These are phyloP conservation scores for Ploceus nigricollis DNA, from an alignment of 2,113 vertebrate species.

Conservation along the genomic window DNA sequence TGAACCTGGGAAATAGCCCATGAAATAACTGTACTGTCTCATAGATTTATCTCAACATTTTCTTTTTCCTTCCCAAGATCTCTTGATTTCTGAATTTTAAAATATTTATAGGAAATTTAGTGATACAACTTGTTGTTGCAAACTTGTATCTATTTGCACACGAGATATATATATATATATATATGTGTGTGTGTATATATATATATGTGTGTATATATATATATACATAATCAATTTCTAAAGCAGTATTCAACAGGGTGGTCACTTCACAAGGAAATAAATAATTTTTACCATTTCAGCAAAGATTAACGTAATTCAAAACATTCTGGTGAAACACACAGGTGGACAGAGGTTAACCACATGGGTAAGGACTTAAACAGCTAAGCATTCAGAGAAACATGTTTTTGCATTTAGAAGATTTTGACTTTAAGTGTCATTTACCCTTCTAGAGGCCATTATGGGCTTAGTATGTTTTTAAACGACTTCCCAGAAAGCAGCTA, in stretches of 20 bases:
- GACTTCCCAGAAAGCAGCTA: not conserved
- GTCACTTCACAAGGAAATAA: not conserved
- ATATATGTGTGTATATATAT: not conserved
- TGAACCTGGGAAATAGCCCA: not conserved
- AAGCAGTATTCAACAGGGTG: not conserved
- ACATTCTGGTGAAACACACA: not conserved
- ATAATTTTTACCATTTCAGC: not conserved
- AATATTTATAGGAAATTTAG: not conserved
- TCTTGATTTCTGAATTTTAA: not conserved
- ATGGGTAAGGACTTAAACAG: not conserved
- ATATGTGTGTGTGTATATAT: no score
- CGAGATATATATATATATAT: no score
- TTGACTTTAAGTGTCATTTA: not conserved
- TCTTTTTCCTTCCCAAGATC: not conserved
- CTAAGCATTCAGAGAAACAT: not conserved
- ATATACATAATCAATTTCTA: not conserved
- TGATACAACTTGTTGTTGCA: not conserved
- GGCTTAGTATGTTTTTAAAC: not conserved
- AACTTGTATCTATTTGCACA: not conserved
- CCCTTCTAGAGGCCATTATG: not conserved
- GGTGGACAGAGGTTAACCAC: not conserved
- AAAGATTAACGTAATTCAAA: not conserved
- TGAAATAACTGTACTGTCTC: not conserved
- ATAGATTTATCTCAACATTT: not conserved
- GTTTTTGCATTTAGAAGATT: not conserved